Conservation (phyloP, 2,113 vertebrate genomes). For the Ceyx margarethae region DNA sequence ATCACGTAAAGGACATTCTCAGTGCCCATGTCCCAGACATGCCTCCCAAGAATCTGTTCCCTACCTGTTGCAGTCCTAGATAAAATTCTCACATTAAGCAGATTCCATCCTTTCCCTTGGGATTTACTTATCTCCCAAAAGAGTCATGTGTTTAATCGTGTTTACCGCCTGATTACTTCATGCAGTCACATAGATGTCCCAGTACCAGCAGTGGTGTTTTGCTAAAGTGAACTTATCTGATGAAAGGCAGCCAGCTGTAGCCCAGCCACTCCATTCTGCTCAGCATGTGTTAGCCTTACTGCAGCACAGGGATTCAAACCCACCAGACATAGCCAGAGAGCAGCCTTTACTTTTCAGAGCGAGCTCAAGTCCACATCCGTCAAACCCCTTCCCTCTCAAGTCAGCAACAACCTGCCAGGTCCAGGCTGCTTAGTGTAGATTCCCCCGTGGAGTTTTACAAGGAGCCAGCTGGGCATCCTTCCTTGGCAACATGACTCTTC, state of each 20-base stretch:
- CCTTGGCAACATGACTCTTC: not conserved
- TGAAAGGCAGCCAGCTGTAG: not conserved
- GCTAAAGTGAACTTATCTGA: not conserved
- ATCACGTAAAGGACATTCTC: not conserved
- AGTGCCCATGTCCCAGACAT: rapidly evolving
- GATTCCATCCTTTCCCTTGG: not conserved
- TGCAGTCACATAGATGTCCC: not conserved
- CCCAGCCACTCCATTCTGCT: not conserved
- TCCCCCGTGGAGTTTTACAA: not conserved
- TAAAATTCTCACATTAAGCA: not conserved
- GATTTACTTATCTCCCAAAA: not conserved
- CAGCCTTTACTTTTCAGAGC: not conserved
- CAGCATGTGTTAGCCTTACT: rapidly evolving
- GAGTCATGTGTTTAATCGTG: not conserved
- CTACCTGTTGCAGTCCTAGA: not conserved
- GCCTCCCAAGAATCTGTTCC: not conserved
- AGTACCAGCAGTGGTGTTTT: not conserved
- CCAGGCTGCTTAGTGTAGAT: not conserved
- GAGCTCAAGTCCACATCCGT: not conserved
- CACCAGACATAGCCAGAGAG: not conserved
- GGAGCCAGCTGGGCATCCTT: conserved; percentile 31
- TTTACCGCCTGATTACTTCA: not conserved
- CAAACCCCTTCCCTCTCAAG: not conserved
- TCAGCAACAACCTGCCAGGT: conserved; percentile 2
- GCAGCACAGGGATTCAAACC: not conserved